These are phyloP conservation scores for Dicentrarchus labrax DNA, from an alignment of 2,113 vertebrate genomes.

Conservation along the genomic window DNA sequence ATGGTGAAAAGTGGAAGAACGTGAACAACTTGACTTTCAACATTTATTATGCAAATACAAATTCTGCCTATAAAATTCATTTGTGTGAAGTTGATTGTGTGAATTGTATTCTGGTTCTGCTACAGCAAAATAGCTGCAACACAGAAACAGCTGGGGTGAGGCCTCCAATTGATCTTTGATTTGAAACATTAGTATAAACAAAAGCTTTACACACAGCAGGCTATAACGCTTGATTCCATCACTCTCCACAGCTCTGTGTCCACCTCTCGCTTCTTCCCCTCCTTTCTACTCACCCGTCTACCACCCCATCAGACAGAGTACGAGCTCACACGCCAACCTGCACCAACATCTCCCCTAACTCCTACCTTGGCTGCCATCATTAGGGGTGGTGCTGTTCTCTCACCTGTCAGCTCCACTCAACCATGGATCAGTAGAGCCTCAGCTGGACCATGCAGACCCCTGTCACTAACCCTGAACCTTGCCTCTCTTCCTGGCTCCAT, in stretches of 20 bases:
- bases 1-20: background rate
- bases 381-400: constrained; percentile 79
- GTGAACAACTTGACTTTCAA: constrained; percentile 1
- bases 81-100: background rate
- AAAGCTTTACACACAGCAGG: constrained; percentile 61
- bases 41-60: background rate
- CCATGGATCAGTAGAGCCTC: constrained; percentile 81
- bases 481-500: constrained; percentile 56
- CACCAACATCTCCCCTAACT: constrained; percentile 39
- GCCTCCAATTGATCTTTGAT: constrained; percentile 47
- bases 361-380: constrained; percentile 77
- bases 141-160: constrained; percentile 1
- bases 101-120: constrained; percentile 1
- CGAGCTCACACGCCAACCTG: constrained; percentile 41
- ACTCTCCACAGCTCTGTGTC: constrained; percentile 28
- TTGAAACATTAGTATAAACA: constrained; percentile 55
- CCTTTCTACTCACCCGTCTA: constrained; percentile 32
- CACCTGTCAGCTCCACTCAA: constrained; percentile 85
- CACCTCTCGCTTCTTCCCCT: constrained; percentile 20
- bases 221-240: constrained; percentile 52
- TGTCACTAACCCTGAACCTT: constrained; percentile 72
- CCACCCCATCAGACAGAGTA: constrained; percentile 57
- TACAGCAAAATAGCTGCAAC: background rate
- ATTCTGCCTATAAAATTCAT: background rate
- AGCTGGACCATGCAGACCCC: constrained; percentile 75